Evolutionary conservation across 2,888 invertebrate species (phyloP).

Genomic region (Arrhopalites spinosus): DNA sequence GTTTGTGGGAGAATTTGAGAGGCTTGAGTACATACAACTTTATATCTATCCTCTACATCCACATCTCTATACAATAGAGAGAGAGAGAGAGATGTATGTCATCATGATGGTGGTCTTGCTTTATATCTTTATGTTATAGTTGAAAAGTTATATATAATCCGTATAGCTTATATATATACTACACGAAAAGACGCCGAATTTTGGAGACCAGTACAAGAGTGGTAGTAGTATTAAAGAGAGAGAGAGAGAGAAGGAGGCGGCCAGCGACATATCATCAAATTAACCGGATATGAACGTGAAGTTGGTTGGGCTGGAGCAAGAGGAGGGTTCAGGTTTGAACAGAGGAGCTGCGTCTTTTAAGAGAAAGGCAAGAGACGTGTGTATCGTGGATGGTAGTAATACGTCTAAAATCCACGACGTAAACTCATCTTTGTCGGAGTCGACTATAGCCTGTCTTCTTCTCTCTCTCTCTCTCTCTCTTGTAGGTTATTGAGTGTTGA

Average conservation of each 20-base stretch:
- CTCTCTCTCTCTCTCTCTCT: background rate
- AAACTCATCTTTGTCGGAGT: conserved; percentile 9
- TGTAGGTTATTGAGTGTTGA: conserved; percentile 27
- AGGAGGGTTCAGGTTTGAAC: conserved; percentile 4
- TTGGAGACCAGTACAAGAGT: too few relatives aligned
- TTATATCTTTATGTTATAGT: too few relatives aligned
- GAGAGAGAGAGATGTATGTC: too few relatives aligned
- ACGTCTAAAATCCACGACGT: conserved; percentile 6
- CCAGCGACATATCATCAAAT: conserved; percentile 30
- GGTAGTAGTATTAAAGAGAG: background rate
- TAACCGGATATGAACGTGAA: conserved; percentile 35
- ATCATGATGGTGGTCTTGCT: too few relatives aligned
- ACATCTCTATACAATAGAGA: too few relatives aligned
- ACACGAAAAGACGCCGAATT: too few relatives aligned
- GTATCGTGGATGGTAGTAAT: background rate
- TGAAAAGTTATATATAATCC: too few relatives aligned
- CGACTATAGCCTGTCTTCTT: background rate
- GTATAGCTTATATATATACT: too few relatives aligned
- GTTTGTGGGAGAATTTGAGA: conserved; percentile 21
- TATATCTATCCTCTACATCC: too few relatives aligned
- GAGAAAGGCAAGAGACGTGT: background rate
- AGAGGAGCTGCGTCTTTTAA: background rate
- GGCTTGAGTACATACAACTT: background rate
- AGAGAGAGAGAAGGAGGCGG: conserved; percentile 15
- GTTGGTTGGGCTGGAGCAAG: conserved; percentile 14